Base-by-base conservation (phyloP, 2,888 invertebrate species). In the Patella ulyssiponensis region DNA sequence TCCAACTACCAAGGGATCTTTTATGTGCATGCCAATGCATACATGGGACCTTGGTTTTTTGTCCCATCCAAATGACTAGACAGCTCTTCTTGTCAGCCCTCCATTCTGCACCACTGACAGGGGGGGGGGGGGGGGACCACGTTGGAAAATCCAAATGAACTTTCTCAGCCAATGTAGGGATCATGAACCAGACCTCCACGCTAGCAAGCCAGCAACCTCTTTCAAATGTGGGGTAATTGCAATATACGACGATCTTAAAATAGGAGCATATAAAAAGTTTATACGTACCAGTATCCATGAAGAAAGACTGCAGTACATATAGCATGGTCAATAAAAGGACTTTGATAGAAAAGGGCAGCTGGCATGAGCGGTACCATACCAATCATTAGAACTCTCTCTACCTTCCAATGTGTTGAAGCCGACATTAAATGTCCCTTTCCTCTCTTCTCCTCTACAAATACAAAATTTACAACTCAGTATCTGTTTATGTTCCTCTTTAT, bases 291-390 rank as follows among this genome's bases (percentile, higher is more conserved):
- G 86, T 92, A 92, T 53, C 90, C 90, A 86, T 93, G 92, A 53
- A 92, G 87, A 77, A 91, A 90, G 23, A 93, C 87, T 44, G 91
- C 90, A 54, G 91, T 86, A 15, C 91, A 87, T 44, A 93, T 85
- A 54, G 90, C 82, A 74, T 87, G 90, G 81, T 93, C 92, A 89
- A 92, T 91, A 12, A 88, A 83, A 33, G 92, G 89, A 58, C 89
- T 89, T 81, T 92, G 92, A 75, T 90, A 81, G 81, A 92, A 89
- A 74, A 92, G 88, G 52, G 91, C 89, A 7, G 90, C 88, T 12
- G 93, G 93, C 84, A 93, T 89, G 54, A 92, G 85, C 3, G 91
- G 92, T 53, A 92, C 77, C 89, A 92, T 90, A 69, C 88, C 89
- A 44, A 91, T 86, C 23, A 92, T 90, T 75, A 91, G 88, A 73